phyloP scores from a whole-genome alignment of 1,140 invertebrate genomes.

The Lepidurus arcticus region DNA sequence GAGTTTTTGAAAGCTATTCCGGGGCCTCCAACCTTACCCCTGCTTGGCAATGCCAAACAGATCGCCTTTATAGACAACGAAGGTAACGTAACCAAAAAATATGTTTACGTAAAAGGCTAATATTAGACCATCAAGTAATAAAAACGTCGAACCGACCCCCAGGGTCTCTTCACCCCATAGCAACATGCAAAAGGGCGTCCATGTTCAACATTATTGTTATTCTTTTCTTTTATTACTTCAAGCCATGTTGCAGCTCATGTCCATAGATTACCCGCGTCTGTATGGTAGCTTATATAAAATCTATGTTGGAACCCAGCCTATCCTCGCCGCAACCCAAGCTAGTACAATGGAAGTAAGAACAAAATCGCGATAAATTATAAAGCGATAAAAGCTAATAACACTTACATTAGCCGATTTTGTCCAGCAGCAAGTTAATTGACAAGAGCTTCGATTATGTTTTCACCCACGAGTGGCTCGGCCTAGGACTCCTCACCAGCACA shows the following conservation, averaged over 20 bases:
- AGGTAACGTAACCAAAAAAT: background rate
- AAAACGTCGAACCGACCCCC: background rate
- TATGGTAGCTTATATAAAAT: background rate
- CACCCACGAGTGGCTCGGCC: constrained; percentile 50
- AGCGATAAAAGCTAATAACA: no score
- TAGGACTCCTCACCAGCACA: constrained; percentile 46
- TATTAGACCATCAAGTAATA: background rate
- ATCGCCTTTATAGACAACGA: constrained; percentile 1
- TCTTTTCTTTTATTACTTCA: background rate
- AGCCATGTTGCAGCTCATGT: background rate
- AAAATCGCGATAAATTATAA: no score
- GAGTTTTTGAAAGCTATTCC: background rate
- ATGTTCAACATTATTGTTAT: no score
- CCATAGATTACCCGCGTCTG: background rate
- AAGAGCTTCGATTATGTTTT: constrained; percentile 51
- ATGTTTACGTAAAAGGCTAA: background rate
- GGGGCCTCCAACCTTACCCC: background rate
- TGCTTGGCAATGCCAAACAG: background rate
- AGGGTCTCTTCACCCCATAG: background rate
- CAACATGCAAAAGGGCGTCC: background rate
- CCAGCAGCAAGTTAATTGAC: constrained; percentile 48
- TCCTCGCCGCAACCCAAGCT: background rate
- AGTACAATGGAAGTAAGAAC: background rate
- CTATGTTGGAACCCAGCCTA: background rate
- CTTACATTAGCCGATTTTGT: constrained; percentile 45